Evolutionary conservation across 2,797 vertebrate genomes (phyloP), one percentile per base, ranked within the genome.

Genomic region (Benthosema pterotum): DNA sequence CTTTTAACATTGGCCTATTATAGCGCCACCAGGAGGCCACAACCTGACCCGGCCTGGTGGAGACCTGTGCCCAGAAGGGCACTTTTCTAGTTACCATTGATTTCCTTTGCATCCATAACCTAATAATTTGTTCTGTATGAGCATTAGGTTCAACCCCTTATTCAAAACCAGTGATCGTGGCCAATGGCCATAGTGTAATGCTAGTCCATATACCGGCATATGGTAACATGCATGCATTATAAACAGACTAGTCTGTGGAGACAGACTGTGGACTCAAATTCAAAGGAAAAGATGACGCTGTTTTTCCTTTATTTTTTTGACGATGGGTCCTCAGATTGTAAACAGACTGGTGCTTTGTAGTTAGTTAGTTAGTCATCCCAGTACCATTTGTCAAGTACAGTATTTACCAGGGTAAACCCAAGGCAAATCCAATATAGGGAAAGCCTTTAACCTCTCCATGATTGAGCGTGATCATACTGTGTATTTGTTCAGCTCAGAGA

Each of bases 271-370:
- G 22, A 25, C 22, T 25, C 22, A 25, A 25, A 25, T 25, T 25
- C 22, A 25, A 25, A 25, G 22, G 22, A 25, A 25, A 25, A 25
- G 22, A 25, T 3, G 22, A 5, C 5, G 22, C 3, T 25, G 22
- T 25, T 25, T 25, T 25, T 25, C 22, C 22, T 25, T 25, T 25
- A 1, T 25, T 25, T 25, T n/a, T 25, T 25, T 25, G 22, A 25
- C 22, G 22, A 25, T 25, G 22, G 22, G 22, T 25, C 5, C 22
- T 25, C 22, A 25, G 22, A 25, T 61, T 57, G 16, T 12, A 49
- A 65, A 52, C 19, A 28, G 19, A 7, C 55, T 54, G 25, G 48
- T 61, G n/a, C 16, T 9, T 11, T 65, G 43, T 63, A 49, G 57
- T 42, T 14, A 13, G 16, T 11, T 48, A n/a, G n/a, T 17, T 53